Evolutionary conservation across 2,888 invertebrate genomes (phyloP), one percentile per base, ranked within the genome.

Genomic region (Pollenia amentaria): DNA sequence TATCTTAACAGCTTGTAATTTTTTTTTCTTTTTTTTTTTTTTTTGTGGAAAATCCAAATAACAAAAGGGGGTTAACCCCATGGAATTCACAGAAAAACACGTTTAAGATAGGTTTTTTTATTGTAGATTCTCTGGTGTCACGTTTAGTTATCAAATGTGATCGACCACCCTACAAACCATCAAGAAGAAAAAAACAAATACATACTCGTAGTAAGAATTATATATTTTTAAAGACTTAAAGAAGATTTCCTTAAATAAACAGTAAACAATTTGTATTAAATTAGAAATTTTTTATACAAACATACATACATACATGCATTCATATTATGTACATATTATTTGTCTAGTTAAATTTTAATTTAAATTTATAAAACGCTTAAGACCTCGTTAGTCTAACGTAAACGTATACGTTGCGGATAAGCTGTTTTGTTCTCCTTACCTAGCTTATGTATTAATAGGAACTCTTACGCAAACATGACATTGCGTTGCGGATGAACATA

Each of bases 31-130:
- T 1, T 46, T 60, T 75, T 42, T 64, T n/a, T n/a, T n/a, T n/a
- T n/a, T 12, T 18, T 62, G 6, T 42, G 18, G 29, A 7, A 16
- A 53, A 53, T 44, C 51, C 29, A 29, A 76, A 42, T 29, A 8
- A 44, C 21, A 40, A 8, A 60, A 18, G 72, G 79, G 79, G 64
- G 44, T 70, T 64, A 79, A 70, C 53, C 42, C 12, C 14, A 44
- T 44, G 38, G 51, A 62, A 72, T 80, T 80, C 6, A 44, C 7
- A 64, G 53, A 10, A 72, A 72, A 62, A 72, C 79, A 72, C 53
- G 62, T 80, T 80, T 29, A 29, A 29, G 6, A 29, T 55, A 6
- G 12, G 14, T 51, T 11, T 38, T 64, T 53, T 3, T 6, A 57
- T 38, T 42, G 29, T 9, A 16, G 10, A 62, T 80, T 53, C 7